Conservation (phyloP, 2,888 invertebrate genomes). For the Dasysyrphus tricinctus region DNA sequence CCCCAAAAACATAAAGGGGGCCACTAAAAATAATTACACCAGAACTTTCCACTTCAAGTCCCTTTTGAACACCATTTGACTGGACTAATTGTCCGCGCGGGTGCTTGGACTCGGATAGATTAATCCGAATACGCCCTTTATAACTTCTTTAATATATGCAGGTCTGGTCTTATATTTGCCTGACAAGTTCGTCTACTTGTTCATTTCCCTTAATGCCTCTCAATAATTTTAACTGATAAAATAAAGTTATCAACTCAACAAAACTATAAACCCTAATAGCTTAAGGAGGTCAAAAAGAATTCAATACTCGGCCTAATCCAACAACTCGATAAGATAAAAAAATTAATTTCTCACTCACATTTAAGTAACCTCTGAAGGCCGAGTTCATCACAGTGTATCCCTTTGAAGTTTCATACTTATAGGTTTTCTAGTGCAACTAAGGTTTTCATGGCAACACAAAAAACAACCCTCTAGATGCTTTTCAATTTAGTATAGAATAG, state of each 20-base stretch:
- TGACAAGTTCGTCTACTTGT: too few species aligned
- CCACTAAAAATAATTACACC: too few species aligned
- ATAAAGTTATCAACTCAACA: background rate
- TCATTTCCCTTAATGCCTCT: too few species aligned
- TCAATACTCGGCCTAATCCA: background rate
- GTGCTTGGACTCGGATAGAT: too few species aligned
- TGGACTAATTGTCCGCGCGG: too few species aligned
- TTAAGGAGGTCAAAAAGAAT: background rate
- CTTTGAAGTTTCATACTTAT: background rate
- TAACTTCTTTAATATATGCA: too few species aligned
- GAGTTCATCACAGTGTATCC: constrained; percentile 9
- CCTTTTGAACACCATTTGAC: too few species aligned
- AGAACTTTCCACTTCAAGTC: too few species aligned
- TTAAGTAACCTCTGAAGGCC: constrained; percentile 19
- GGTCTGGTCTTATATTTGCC: too few species aligned
- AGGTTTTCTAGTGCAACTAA: background rate
- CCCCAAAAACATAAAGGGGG: too few species aligned
- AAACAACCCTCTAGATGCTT: constrained; percentile 30
- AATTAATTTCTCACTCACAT: constrained; percentile 11
- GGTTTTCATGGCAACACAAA: background rate
- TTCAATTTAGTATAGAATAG: constrained; percentile 46
- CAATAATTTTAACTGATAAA: too few species aligned
- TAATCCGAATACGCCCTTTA: too few species aligned
- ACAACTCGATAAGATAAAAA: background rate
- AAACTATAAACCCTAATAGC: background rate